Evolutionary conservation across 1,140 invertebrate species (phyloP).

Genomic region (Telenomus remus): DNA sequence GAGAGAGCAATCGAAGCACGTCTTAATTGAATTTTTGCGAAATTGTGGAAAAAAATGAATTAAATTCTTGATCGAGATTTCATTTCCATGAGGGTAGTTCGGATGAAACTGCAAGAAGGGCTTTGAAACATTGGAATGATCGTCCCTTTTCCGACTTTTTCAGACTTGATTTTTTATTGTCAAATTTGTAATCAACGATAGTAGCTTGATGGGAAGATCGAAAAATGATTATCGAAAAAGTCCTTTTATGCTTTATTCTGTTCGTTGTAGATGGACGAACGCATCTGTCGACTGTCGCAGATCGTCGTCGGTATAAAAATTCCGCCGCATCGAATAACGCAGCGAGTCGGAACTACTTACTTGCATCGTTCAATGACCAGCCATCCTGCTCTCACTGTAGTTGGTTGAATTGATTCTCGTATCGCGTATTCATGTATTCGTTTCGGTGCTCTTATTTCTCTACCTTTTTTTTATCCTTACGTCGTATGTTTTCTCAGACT

Average conservation of each 20-base stretch:
- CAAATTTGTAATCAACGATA: too few relatives aligned
- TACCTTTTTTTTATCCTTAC: constrained; percentile 4
- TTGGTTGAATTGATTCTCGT: constrained; percentile 38
- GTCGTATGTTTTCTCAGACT: constrained; percentile 22
- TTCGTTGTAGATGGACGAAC: too few relatives aligned
- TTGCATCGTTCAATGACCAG: constrained; percentile 19
- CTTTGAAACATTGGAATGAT: too few relatives aligned
- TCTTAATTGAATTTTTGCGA: constrained; percentile 42
- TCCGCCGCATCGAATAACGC: constrained; percentile 35
- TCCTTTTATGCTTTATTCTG: too few relatives aligned
- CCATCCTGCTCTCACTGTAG: constrained; percentile 16
- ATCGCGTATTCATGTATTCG: constrained; percentile 48
- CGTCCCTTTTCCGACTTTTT: too few relatives aligned
- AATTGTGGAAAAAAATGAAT: constrained; percentile 1
- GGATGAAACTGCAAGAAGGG: too few relatives aligned
- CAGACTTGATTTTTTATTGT: too few relatives aligned
- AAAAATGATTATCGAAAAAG: too few relatives aligned
- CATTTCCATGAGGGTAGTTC: too few relatives aligned
- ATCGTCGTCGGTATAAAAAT: constrained; percentile 58
- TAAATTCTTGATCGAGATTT: too few relatives aligned
- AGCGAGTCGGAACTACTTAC: constrained; percentile 29
- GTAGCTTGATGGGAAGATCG: too few relatives aligned
- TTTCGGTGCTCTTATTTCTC: constrained; percentile 10
- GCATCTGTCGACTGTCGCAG: background rate
- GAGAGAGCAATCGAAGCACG: background rate